Evolutionary conservation across 2,113 vertebrate species (phyloP).

Genomic region (Alethe diademata): DNA sequence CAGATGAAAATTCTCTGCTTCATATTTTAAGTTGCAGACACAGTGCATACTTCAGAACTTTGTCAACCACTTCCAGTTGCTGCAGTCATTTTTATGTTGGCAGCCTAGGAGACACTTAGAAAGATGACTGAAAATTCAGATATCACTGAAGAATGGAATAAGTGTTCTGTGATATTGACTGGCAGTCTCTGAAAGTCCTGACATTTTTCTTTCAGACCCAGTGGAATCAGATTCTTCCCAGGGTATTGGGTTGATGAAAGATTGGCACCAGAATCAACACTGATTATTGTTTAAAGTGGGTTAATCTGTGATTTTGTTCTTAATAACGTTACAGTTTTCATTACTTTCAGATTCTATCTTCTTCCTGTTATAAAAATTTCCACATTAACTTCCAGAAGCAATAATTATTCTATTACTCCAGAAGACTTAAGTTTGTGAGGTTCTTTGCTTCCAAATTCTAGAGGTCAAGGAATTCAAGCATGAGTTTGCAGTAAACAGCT

Average conservation of each 20-base stretch:
- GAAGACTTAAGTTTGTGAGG: background rate
- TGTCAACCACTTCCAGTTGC: background rate
- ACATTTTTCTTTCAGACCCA: background rate
- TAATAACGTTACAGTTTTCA: background rate
- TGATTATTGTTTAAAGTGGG: background rate
- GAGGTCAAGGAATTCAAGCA: background rate
- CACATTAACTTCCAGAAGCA: background rate
- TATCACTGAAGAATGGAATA: background rate
- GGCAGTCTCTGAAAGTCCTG: background rate
- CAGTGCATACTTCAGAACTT: background rate
- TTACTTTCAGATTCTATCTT: constrained; percentile 7
- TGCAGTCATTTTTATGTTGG: background rate
- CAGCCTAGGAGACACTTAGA: background rate
- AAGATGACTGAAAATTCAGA: background rate
- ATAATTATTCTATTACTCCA: background rate
- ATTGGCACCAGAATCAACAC: background rate
- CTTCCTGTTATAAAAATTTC: background rate
- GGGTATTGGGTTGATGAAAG: background rate
- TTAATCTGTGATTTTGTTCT: background rate
- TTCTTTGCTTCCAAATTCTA: background rate
- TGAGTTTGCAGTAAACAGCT: background rate
- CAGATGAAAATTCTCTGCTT: constrained; percentile 26
- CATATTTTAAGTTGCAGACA: background rate
- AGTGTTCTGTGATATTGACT: background rate
- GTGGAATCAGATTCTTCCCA: background rate